phyloP scores from a whole-genome alignment of 2,888 invertebrate species.

The Isotomurus palustris region DNA sequence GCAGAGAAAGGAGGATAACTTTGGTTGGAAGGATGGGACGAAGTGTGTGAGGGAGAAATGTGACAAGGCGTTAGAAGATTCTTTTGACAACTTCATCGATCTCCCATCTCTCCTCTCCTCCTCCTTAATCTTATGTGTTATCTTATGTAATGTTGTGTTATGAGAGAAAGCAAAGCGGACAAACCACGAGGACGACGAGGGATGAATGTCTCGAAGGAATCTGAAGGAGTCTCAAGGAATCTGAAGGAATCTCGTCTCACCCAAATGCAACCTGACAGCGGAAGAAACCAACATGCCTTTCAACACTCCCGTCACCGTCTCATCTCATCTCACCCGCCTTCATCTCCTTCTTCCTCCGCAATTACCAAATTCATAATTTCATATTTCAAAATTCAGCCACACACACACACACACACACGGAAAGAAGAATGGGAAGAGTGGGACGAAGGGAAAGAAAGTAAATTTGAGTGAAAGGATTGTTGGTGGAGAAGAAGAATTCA shows the following conservation, averaged over 20 bases:
- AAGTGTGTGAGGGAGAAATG: conserved; percentile 29
- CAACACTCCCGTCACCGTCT: conserved; percentile 16
- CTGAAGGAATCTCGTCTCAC: too few species aligned
- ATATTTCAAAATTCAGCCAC: background rate
- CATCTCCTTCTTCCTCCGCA: conserved; percentile 2
- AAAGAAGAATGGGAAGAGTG: background rate
- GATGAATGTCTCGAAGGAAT: background rate
- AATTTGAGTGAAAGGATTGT: background rate
- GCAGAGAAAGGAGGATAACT: too few species aligned
- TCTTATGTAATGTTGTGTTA: background rate
- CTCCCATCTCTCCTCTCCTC: conserved; percentile 18
- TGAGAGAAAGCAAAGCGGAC: background rate
- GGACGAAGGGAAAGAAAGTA: background rate
- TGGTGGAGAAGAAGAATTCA: background rate
- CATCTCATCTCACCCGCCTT: background rate
- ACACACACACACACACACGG: background rate
- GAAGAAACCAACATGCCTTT: conserved; percentile 43
- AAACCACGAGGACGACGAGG: background rate
- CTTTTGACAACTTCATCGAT: conserved; percentile 47
- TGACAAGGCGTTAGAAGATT: conserved; percentile 46
- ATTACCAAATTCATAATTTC: background rate
- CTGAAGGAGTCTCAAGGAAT: too few species aligned
- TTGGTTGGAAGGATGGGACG: too few species aligned
- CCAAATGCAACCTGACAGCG: conserved; percentile 45
- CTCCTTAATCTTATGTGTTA: background rate